Base-by-base conservation (phyloP, 2,888 invertebrate genomes). In the Hydroisotoma schaefferi region DNA sequence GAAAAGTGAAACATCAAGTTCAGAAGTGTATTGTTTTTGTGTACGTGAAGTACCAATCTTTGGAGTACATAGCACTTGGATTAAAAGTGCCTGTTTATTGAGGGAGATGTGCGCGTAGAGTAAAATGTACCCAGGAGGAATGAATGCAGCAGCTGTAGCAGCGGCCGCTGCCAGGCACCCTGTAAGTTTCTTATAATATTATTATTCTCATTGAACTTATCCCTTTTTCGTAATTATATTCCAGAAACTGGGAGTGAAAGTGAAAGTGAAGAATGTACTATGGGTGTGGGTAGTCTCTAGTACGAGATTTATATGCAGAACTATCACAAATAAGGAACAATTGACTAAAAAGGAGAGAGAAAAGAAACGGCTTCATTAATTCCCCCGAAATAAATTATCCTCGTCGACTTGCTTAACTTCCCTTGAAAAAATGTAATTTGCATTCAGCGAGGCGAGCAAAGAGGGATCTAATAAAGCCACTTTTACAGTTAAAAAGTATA, bases 151-250 rank as follows among this genome's bases (percentile, higher is more conserved):
- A 76, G 88, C 88, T 77, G 89, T 77, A 63, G 73, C 73, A 53
- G 73, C 74, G 77, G 87, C 87, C 80, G 87, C 87, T 80, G 87
- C 88, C 71, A 85, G 89, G 80, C 89, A 89, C 83, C 88, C 88
- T 86, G 88, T 89, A 81, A 87, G 86, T 80, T 46, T n/a, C 44
- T 37, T 22, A 46, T 5, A 25, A 20, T n/a, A 20, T 23, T 25
- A 23, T 8, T 47, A 47, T n/a, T 23, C 26, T 8, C 26, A 23
- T 6, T 37, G 8, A n/a, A 28, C 20, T 33, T 33, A 10, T 15
- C 15, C 33, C 15, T 33, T 15, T 33, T 15, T 15, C 33, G 33
- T 10, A 33, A 33, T 8, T 10, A 33, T 33, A 33, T n/a, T n/a
- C n/a, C n/a, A n/a, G n/a, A n/a, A n/a, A n/a, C n/a, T n/a, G n/a